These are phyloP conservation scores for Alentia gelatinosa DNA, from an alignment of 2,888 invertebrate genomes.

Conservation along the genomic window DNA sequence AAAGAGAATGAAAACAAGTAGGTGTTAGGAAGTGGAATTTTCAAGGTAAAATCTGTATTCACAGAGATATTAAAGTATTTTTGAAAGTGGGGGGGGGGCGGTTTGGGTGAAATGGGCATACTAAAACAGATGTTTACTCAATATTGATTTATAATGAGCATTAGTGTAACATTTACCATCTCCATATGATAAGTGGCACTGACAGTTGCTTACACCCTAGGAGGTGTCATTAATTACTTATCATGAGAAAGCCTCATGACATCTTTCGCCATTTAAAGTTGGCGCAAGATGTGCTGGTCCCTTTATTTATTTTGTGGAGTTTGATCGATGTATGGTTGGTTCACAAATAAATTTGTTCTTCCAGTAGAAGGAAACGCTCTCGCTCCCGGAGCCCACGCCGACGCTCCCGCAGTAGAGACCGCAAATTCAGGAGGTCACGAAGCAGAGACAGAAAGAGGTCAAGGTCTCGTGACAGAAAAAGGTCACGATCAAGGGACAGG, in stretches of 20 bases:
- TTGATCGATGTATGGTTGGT: not conserved
- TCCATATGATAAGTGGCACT: not conserved
- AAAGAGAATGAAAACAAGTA: too few relatives aligned
- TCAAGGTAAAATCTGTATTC: too few relatives aligned
- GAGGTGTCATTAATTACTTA: too few relatives aligned
- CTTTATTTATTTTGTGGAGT: not conserved
- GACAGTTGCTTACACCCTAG: not conserved
- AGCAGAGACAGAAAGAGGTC: slow-evolving; percentile 39
- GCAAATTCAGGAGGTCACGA: slow-evolving; percentile 19
- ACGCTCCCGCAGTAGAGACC: slow-evolving; percentile 5
- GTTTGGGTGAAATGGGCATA: too few relatives aligned
- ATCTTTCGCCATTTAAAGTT: not conserved
- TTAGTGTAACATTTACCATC: too few relatives aligned
- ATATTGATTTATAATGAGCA: too few relatives aligned
- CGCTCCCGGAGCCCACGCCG: slow-evolving; percentile 31
- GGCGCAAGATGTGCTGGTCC: not conserved
- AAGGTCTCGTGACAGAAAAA: slow-evolving; percentile 55
- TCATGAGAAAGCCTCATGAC: too few relatives aligned
- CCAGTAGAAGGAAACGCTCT: not conserved
- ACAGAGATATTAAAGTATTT: too few relatives aligned
- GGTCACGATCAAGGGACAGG: slow-evolving; percentile 59
- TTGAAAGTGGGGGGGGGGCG: too few relatives aligned
- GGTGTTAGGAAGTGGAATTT: too few relatives aligned
- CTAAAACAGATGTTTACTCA: too few relatives aligned
- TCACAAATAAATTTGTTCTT: not conserved